These are phyloP conservation scores for Dicycla oo DNA, from an alignment of 2,888 invertebrate species.

Conservation along the genomic window DNA sequence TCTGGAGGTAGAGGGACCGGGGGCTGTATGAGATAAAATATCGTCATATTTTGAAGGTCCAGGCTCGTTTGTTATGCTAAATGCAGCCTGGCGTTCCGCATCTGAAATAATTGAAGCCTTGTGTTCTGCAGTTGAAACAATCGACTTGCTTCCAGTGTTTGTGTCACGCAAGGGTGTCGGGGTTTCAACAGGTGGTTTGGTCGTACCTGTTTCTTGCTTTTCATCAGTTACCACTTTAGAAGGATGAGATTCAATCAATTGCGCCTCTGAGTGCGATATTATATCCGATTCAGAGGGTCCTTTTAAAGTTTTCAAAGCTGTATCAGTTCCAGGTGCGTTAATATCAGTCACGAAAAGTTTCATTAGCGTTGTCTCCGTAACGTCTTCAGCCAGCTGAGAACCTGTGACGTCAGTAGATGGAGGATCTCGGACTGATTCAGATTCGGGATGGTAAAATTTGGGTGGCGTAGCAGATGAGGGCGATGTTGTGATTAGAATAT, in stretches of 20 bases:
- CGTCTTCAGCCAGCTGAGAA: neutral
- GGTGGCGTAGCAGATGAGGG: neutral
- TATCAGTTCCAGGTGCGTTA: neutral
- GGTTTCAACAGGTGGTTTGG: neutral
- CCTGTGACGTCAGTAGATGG: neutral
- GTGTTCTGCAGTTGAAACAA: neutral
- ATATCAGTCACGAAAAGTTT: neutral
- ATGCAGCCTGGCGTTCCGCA: neutral
- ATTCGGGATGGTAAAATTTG: neutral
- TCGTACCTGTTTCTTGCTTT: neutral
- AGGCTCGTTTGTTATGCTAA: neutral
- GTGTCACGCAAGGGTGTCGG: neutral
- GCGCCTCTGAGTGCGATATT: neutral
- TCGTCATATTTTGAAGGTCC: constrained; percentile 31
- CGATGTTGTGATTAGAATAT: neutral
- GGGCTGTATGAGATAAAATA: neutral
- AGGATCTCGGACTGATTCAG: constrained; percentile 10
- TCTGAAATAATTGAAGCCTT: neutral
- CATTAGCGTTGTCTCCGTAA: no score
- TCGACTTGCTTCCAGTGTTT: neutral
- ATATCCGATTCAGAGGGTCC: constrained; percentile 15
- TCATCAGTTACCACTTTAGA: neutral
- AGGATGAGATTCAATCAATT: neutral
- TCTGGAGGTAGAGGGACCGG: neutral
- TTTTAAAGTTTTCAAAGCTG: constrained; percentile 20